Evolutionary conservation across 2,888 invertebrate species (phyloP).

Genomic region (Elysia crispata): DNA sequence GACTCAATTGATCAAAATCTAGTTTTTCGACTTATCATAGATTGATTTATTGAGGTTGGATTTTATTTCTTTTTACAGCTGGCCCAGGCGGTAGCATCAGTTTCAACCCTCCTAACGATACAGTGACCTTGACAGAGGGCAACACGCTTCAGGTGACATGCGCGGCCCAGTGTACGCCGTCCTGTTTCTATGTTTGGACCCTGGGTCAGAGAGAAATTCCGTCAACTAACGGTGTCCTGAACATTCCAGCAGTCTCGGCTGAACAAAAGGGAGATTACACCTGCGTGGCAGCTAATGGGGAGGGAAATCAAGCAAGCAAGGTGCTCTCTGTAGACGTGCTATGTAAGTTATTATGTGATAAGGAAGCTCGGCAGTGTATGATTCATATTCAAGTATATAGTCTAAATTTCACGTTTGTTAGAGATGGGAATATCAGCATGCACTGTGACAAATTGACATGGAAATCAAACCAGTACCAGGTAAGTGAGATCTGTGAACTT

Average conservation of each 20-base stretch:
- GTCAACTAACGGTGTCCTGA: constrained; percentile 29
- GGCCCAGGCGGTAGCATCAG: constrained; percentile 40
- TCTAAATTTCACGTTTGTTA: too few relatives aligned
- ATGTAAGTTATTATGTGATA: constrained; percentile 40
- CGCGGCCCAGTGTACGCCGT: constrained; percentile 46
- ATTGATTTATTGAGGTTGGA: too few relatives aligned
- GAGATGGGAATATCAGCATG: too few relatives aligned
- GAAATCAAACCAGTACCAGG: too few relatives aligned
- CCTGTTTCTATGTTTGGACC: constrained; percentile 38
- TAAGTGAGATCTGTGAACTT: too few relatives aligned
- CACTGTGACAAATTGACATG: too few relatives aligned
- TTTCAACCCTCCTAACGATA: constrained; percentile 44
- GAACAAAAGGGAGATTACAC: constrained; percentile 35
- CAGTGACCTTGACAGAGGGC: constrained; percentile 39
- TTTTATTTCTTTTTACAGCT: too few relatives aligned
- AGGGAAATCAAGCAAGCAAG: constrained; percentile 43
- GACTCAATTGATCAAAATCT: too few relatives aligned
- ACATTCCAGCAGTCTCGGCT: constrained; percentile 34
- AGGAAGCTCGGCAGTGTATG: too few relatives aligned
- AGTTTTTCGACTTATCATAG: too few relatives aligned
- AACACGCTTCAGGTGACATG: constrained; percentile 41
- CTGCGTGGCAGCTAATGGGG: constrained; percentile 46
- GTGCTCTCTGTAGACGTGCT: constrained; percentile 36
- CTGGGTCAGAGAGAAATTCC: constrained; percentile 10
- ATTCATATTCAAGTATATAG: too few relatives aligned